These are phyloP conservation scores for Tapera naevia DNA, from an alignment of 2,797 vertebrate genomes.

Conservation along the genomic window DNA sequence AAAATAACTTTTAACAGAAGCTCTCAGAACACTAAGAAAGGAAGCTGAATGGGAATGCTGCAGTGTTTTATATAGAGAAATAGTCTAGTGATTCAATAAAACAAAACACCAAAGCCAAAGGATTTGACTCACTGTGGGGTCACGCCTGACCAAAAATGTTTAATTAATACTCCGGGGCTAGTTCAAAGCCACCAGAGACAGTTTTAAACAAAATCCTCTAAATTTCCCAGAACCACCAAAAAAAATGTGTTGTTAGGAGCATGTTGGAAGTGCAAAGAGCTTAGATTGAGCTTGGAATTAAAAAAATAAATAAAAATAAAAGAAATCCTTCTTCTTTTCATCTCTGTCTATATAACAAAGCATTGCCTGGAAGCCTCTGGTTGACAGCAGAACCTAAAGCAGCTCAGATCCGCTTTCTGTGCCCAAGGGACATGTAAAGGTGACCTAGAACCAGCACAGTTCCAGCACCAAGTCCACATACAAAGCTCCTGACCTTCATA, in stretches of 20 bases:
- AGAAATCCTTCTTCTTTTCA: neutral
- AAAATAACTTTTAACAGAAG: neutral
- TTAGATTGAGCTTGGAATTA: neutral
- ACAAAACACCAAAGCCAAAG: slow-evolving; percentile 38
- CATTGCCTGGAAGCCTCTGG: neutral
- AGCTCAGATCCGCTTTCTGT: neutral
- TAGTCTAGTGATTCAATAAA: slow-evolving; percentile 9
- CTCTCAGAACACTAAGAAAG: neutral
- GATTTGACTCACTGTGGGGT: neutral
- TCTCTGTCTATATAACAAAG: neutral
- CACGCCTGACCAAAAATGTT: neutral
- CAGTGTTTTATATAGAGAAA: neutral
- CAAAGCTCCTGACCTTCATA: neutral
- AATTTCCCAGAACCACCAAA: neutral
- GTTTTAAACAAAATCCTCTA: neutral
- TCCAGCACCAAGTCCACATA: neutral
- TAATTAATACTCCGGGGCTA: slow-evolving; percentile 43
- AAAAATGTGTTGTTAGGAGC: neutral
- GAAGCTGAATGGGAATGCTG: neutral
- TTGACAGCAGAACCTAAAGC: neutral
- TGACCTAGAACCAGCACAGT: neutral
- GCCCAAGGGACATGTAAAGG: neutral
- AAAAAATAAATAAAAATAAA: neutral
- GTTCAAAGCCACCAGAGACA: slow-evolving; percentile 5
- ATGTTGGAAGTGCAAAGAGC: neutral